Base-by-base conservation (phyloP, 2,797 vertebrate species). In the Parauchenoglanis punctatus region DNA sequence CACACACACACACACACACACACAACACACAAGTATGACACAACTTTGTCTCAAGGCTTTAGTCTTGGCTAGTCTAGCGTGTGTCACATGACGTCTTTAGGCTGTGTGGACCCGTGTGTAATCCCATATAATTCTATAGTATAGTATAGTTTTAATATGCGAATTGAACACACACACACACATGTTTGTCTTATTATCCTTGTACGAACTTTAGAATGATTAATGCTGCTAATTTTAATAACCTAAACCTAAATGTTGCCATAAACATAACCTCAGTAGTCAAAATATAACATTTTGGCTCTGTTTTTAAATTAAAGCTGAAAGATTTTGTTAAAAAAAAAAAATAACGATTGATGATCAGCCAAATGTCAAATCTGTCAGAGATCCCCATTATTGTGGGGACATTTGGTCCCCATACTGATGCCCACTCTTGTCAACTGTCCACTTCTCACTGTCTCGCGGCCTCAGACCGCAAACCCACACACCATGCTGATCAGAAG, bases 1-100 rank as follows among this genome's bases (percentile, higher is more conserved):
- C 68, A 35, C 35, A 72, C 68, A 72, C 73, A 76, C 46, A 52
- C 73, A 76, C 46, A 76, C 44, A 75, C 72, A 49, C 72, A 49
- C 72, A 1, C 68, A 44, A 12, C 12, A 15, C 65, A 68, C 65
- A 1, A 68, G 65, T 31, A 68, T 68, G 28, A 13, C 13, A 18
- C 17, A 18, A 35, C 31, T 70, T 70, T 70, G 67, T 35, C 67
- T 12, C 61, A 2, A n/a, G 25, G 61, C 23, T n/a, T n/a, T n/a
- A 63, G 61, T 68, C 12, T 68, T 5, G 12, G 28, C 28, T 31
- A 28, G 13, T 68, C 13, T 68, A 17, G n/a, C 31, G 40, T 59
- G 67, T 40, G 35, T 70, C 67, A 68, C 18, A 10, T 70, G 67
- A 40, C 7, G 67, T 68, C 4, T 7, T 2, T 17, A 18, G 67